These are phyloP conservation scores for Drosophila teissieri DNA, from an alignment of 1,140 invertebrate genomes.

Conservation along the genomic window DNA sequence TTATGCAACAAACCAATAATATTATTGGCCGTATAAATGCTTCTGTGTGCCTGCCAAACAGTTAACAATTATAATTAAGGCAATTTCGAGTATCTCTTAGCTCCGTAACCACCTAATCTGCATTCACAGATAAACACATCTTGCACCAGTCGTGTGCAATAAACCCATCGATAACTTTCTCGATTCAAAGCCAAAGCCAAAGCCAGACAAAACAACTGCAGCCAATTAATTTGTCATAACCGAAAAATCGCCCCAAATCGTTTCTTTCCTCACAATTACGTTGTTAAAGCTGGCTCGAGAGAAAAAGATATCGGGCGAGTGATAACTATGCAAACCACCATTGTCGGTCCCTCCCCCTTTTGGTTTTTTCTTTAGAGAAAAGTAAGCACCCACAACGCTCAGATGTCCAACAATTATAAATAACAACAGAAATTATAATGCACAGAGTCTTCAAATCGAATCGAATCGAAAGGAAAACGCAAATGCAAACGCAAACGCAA, in stretches of 20 bases:
- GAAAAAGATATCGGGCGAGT: slow-evolving; percentile 41
- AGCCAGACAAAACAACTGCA: slow-evolving; percentile 56
- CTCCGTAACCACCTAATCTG: slow-evolving; percentile 16
- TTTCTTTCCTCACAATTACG: slow-evolving; percentile 71
- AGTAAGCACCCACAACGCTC: slow-evolving; percentile 54
- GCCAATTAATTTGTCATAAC: slow-evolving; percentile 79
- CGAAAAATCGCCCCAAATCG: slow-evolving; percentile 48
- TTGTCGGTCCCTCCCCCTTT: slow-evolving; percentile 18
- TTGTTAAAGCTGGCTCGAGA: slow-evolving; percentile 45
- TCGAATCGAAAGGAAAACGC: slow-evolving; percentile 38
- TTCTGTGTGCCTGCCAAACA: neutral
- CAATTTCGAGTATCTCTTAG: slow-evolving; percentile 5
- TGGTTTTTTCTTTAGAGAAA: neutral
- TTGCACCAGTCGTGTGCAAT: slow-evolving; percentile 15
- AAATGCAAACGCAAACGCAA: neutral
- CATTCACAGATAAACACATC: slow-evolving; percentile 20
- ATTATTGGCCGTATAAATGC: neutral
- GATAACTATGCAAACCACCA: slow-evolving; percentile 58
- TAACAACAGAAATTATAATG: slow-evolving; percentile 62
- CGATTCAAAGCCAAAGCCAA: slow-evolving; percentile 7
- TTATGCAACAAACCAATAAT: neutral
- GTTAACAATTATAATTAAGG: neutral
- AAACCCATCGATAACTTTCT: slow-evolving; percentile 59
- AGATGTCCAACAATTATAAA: slow-evolving; percentile 56
- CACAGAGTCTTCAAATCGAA: slow-evolving; percentile 51